Conservation (phyloP, 2,797 vertebrate genomes). For the Tragelaphus eurycerus region DNA sequence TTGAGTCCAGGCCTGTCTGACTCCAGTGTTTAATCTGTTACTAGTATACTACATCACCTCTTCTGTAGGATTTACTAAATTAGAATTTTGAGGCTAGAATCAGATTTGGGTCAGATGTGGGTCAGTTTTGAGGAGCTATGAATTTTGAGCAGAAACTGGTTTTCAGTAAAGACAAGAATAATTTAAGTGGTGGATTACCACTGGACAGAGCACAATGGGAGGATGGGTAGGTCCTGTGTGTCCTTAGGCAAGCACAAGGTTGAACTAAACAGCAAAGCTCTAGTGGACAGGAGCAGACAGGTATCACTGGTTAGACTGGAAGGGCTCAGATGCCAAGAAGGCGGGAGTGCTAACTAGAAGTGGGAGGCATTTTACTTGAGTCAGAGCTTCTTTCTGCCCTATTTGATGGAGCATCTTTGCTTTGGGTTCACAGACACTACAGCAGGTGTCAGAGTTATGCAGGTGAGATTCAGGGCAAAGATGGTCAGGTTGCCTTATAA, state of each 20-base stretch:
- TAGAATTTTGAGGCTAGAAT: neutral
- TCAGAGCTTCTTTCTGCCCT: neutral
- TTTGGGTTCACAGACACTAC: neutral
- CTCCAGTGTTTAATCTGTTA: neutral
- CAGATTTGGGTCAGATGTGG: neutral
- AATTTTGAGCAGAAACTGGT: neutral
- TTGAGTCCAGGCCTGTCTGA: neutral
- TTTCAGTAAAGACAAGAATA: neutral
- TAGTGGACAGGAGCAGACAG: neutral
- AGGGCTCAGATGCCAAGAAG: neutral
- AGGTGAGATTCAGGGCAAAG: neutral
- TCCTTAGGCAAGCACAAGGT: neutral
- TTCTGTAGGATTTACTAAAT: neutral
- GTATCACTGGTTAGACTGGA: neutral
- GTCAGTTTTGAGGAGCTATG: neutral
- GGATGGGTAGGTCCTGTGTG: neutral
- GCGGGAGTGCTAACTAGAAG: neutral
- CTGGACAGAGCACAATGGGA: neutral
- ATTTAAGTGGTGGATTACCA: neutral
- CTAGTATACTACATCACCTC: neutral
- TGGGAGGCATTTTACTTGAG: neutral
- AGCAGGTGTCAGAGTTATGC: neutral
- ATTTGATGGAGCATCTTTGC: neutral
- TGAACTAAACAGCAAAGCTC: neutral
- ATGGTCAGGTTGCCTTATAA: neutral